Evolutionary conservation across 2,113 vertebrate species (phyloP).

Genomic region (Melanerpes formicivorus): DNA sequence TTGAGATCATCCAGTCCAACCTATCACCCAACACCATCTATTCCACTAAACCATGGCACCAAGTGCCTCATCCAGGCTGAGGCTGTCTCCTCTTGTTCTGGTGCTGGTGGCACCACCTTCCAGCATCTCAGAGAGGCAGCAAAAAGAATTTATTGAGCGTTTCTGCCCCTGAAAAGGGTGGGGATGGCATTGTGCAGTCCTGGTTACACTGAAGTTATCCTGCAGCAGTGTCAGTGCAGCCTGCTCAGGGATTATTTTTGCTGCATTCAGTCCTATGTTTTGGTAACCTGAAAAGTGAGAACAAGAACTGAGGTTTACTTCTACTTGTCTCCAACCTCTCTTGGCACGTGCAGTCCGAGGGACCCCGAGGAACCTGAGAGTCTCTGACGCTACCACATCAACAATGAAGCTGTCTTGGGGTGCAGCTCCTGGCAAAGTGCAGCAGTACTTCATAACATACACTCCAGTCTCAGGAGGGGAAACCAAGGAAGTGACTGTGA

Average conservation of each 20-base stretch:
- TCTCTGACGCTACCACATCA: constrained; percentile 89
- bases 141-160: neutral
- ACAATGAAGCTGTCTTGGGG: constrained; percentile 90
- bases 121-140: no score
- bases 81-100: no score
- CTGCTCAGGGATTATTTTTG: neutral
- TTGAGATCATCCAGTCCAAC: no score
- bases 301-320: neutral
- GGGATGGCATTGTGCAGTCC: neutral
- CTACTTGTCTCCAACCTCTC: constrained; percentile 22
- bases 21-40: no score
- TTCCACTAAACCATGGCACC: no score
- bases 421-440: constrained; percentile 90
- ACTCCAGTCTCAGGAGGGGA: constrained; percentile 86
- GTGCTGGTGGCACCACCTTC: no score
- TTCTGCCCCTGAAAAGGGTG: neutral
- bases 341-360: constrained; percentile 82
- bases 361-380: constrained; percentile 87
- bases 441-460: constrained; percentile 87
- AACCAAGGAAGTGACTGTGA: constrained; percentile 85
- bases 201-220: neutral
- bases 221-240: neutral
- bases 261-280: neutral
- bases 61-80: no score
- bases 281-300: neutral